These are phyloP conservation scores for Eupeodes luniger DNA, from an alignment of 2,888 invertebrate genomes.

Conservation along the genomic window DNA sequence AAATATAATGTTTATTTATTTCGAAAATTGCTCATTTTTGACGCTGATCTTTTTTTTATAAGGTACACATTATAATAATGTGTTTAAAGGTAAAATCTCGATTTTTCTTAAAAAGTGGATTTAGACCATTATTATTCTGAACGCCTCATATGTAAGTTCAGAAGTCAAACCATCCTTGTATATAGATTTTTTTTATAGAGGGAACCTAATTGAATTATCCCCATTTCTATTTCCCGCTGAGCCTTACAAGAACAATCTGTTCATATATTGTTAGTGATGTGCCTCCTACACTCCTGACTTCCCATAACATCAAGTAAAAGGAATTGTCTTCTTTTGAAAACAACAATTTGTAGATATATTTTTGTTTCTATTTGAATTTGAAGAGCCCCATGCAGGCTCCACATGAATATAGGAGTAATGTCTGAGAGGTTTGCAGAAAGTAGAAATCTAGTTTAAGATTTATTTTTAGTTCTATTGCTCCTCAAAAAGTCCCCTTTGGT, in stretches of 20 bases:
- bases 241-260: not conserved
- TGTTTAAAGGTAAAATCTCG: no score
- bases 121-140: no score
- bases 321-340: not conserved
- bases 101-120: no score
- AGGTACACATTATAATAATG: no score
- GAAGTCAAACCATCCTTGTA: no score
- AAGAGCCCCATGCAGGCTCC: not conserved
- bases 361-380: not conserved
- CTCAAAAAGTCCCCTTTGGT: not conserved
- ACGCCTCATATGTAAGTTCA: no score
- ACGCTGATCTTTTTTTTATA: no score
- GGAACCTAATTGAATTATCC: conserved; percentile 41
- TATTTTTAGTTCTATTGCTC: conserved; percentile 38
- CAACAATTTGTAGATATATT: conserved; percentile 9
- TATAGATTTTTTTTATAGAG: not conserved
- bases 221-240: conserved; percentile 29
- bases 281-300: not conserved
- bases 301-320: no score
- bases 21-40: no score
- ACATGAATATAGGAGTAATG: not conserved
- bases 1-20: no score
- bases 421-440: conserved; percentile 23
- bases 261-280: not conserved
- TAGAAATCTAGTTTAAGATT: conserved; percentile 38